These are phyloP conservation scores for Apis mellifera DNA, from an alignment of 1,140 invertebrate genomes.

Conservation along the genomic window DNA sequence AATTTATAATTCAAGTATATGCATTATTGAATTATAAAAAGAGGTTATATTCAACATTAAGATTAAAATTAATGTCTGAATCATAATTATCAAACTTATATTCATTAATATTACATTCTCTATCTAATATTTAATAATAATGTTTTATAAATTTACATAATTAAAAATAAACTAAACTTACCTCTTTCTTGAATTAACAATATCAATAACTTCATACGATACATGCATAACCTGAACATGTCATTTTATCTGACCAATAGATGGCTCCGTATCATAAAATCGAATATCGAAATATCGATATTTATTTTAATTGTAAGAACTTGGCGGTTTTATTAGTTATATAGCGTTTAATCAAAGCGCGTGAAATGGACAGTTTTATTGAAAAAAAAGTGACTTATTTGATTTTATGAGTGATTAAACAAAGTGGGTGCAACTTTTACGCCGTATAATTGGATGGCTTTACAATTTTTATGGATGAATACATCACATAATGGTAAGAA, in stretches of 20 bases:
- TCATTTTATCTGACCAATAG: neutral
- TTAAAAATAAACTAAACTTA: neutral
- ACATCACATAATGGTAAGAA: neutral
- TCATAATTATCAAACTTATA: neutral
- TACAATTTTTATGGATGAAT: neutral
- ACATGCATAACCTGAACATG: slow-evolving; percentile 21
- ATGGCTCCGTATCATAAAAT: slow-evolving; percentile 17
- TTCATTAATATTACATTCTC: neutral
- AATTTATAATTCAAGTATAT: neutral
- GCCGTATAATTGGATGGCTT: neutral
- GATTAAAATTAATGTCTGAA: neutral
- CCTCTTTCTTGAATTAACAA: slow-evolving; percentile 23
- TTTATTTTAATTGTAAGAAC: neutral
- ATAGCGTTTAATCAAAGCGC: neutral
- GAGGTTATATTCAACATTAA: slow-evolving; percentile 17
- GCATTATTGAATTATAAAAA: neutral
- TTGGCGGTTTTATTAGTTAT: neutral
- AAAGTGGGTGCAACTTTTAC: neutral
- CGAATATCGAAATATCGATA: slow-evolving; percentile 15
- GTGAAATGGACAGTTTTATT: too few species aligned
- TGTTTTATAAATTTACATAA: neutral
- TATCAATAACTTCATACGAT: neutral
- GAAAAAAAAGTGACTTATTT: neutral
- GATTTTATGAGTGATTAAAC: neutral
- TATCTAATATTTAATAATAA: neutral